Evolutionary conservation across 2,888 invertebrate species (phyloP), one percentile per base, ranked within the genome.

Genomic region (Tethea ocularis): DNA sequence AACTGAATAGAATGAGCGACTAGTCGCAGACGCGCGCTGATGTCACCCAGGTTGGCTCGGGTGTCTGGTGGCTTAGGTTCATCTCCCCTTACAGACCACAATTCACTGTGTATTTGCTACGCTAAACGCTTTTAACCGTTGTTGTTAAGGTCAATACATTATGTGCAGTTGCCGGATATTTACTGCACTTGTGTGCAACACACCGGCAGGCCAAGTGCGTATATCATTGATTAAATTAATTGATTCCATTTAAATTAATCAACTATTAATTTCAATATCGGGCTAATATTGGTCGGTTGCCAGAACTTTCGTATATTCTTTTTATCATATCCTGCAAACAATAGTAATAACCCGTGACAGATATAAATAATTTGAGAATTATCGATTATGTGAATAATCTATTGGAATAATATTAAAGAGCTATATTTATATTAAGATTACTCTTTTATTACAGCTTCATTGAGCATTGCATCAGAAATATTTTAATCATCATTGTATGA

Each of bases 1-100:
- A 91, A 72, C 84, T 89, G 91, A 68, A 93, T 85, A 74, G 89
- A 84, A 68, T 90, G 88, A 76, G 87, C 90, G 84, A 92, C 87
- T 86, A 87, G 83, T 61, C 86, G 82, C 63, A 89, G 69, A 26
- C 88, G 87, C 62, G 83, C 87, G 58, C 78, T 67, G 71, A 88
- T 78, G 74, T 86, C 87, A 82, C 89, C 92, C 92, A 93, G 92
- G 85, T 86, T 92, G 89, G 76, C 82, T 86, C 80, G 69, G 68
- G 61, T 62, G 63, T 62, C 59, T 59, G 63, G 65, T 66, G 68
- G 74, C 69, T 74, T 74, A 71, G 73, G 71, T 74, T 75, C 17
- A 46, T 10, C 52, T 52, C 33, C 20, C 13, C 73, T 74, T 75
- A 74, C 78, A 67, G 68, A 65, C 77, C 70, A 67, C 72, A 67